Conservation (phyloP, 2,888 invertebrate genomes). For the Noctua comes region DNA sequence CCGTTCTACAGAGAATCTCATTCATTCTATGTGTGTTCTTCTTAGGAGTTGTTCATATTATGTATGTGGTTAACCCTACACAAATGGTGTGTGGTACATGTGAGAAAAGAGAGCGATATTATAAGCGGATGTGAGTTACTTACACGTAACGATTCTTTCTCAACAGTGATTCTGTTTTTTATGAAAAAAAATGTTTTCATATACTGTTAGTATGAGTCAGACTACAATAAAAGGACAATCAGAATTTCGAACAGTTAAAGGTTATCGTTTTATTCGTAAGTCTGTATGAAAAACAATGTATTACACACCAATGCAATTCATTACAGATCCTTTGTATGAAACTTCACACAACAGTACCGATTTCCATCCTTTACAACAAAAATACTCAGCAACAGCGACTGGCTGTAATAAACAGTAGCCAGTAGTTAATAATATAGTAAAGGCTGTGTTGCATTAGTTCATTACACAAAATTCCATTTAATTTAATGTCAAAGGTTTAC, state of each 20-base stretch:
- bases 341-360: not conserved
- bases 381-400: not conserved
- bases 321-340: not conserved
- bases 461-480: constrained; percentile 39
- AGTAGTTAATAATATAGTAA: constrained; percentile 2
- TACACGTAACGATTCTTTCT: too few relatives aligned
- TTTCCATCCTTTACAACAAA: not conserved
- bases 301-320: not conserved
- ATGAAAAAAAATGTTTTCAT: too few relatives aligned
- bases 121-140: constrained; percentile 5
- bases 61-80: not conserved
- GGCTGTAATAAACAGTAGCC: not conserved
- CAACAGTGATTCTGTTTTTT: too few relatives aligned
- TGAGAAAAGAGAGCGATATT: not conserved
- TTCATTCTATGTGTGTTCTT: constrained; percentile 2
- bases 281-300: not conserved
- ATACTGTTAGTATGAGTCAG: not conserved
- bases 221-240: not conserved
- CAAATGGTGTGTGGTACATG: not conserved
- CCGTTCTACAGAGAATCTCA: not conserved
- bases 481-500: constrained; percentile 41
- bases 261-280: not conserved
- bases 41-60: not conserved
- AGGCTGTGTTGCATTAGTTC: constrained; percentile 14
- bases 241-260: not conserved